Evolutionary conservation across 2,797 vertebrate genomes (phyloP), one percentile per base, ranked within the genome.

Genomic region (Discoglossus pictus): DNA sequence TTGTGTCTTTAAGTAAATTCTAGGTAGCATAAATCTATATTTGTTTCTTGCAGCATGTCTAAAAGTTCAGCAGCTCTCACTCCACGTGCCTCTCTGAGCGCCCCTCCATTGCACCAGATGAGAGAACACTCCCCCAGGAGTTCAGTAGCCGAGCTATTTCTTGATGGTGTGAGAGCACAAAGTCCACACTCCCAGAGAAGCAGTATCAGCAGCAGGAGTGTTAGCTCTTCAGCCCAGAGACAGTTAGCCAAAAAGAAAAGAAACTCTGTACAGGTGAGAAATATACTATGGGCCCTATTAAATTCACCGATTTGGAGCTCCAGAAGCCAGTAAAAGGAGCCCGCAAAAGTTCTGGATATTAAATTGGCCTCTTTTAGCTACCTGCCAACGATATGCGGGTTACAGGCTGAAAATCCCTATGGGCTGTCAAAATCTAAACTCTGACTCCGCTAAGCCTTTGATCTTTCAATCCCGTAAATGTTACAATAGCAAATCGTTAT

Each of bases 151-250:
- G 42, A 40, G 9, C n/a, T 24, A 6, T 56, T 35, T 7, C 10
- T 44, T 18, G 47, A 18, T 15, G 61, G 48, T 21, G 68, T 58
- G 20, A 64, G 24, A 4, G 12, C 44, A 17, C 43, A 4, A 7
- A 39, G 18, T 2, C 36, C 35, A 1, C 52, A 42, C 4, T 71
- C 68, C 16, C 23, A 25, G 15, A 55, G 61, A 50, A 50, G 52
- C 4, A 70, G 59, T 16, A 8, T 9, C 24, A 61, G 48, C 58
- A 69, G 43, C 23, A 70, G 54, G 21, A 58, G 44, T 42, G 42
- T 18, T n/a, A 58, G 52, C 18, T 55, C 68, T 15, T 58, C 20
- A 5, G 18, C 18, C n/a, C 36, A 71, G 25, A 63, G 18, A 35
- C 39, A 38, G 12, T 20, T 15, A 10, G 3, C 16, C 16, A 55